Conservation (phyloP, 2,888 invertebrate species). For the Sphaeridia pumilis region DNA sequence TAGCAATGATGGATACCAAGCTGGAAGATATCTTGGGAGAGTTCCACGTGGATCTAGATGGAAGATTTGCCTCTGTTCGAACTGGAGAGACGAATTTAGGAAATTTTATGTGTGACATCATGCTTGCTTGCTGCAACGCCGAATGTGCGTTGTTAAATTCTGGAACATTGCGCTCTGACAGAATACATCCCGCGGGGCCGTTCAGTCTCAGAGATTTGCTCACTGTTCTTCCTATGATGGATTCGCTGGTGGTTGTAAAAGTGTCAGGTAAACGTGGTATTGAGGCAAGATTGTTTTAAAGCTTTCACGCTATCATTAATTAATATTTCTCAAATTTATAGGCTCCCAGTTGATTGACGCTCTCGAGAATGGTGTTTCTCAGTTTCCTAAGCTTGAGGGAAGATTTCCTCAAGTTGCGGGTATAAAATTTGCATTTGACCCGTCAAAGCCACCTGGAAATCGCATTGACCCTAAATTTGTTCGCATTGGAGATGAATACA, state of each 20-base stretch:
- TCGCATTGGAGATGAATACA: slow-evolving; percentile 71
- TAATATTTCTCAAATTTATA: slow-evolving; percentile 34
- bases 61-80: slow-evolving; percentile 65
- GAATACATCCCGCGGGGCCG: slow-evolving; percentile 65
- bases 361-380: slow-evolving; percentile 71
- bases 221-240: slow-evolving; percentile 72
- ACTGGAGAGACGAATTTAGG: slow-evolving; percentile 81
- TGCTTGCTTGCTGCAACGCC: slow-evolving; percentile 61
- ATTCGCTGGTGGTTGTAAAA: slow-evolving; percentile 65
- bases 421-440: slow-evolving; percentile 60
- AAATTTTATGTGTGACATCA: slow-evolving; percentile 66
- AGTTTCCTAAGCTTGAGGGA: slow-evolving; percentile 77
- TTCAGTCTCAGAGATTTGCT: slow-evolving; percentile 74
- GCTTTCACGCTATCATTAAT: not conserved
- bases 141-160: slow-evolving; percentile 77
- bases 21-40: slow-evolving; percentile 72
- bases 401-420: slow-evolving; percentile 71
- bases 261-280: slow-evolving; percentile 59
- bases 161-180: slow-evolving; percentile 68
- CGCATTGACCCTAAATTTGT: slow-evolving; percentile 59
- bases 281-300: not conserved
- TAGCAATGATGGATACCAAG: slow-evolving; percentile 67
- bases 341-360: slow-evolving; percentile 56
- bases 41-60: slow-evolving; percentile 76
- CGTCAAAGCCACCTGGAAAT: slow-evolving; percentile 54